Evolutionary conservation across 2,797 vertebrate genomes (phyloP).

Genomic region (Steatocranus sp.): DNA sequence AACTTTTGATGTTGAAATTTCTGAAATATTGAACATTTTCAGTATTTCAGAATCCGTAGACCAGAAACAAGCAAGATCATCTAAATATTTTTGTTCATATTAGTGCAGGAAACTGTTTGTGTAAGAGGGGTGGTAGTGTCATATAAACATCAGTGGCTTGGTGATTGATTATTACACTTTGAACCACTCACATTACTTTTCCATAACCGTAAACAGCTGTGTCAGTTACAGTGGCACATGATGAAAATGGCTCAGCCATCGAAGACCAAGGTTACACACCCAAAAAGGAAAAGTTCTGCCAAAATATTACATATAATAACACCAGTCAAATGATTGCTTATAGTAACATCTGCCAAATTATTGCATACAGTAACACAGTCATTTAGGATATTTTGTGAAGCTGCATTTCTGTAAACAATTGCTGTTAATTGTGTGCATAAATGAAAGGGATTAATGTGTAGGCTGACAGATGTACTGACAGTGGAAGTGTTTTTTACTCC

Average conservation of each 20-base stretch:
- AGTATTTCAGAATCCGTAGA: neutral
- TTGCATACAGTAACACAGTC: neutral
- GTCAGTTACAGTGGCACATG: neutral
- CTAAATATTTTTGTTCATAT: neutral
- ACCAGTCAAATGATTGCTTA: neutral
- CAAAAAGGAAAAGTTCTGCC: neutral
- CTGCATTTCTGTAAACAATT: neutral
- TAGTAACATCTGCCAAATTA: neutral
- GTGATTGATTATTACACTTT: constrained; percentile 2
- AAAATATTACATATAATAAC: neutral
- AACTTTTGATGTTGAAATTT: neutral
- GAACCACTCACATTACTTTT: neutral
- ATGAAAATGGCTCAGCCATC: neutral
- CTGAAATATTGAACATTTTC: neutral
- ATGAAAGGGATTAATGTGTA: neutral
- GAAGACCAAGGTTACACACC: neutral
- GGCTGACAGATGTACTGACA: constrained; percentile 42
- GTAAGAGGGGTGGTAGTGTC: neutral
- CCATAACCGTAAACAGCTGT: constrained; percentile 2
- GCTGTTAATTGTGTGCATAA: neutral
- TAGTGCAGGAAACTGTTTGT: neutral
- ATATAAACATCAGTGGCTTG: neutral
- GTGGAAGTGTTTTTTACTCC: constrained; percentile 55
- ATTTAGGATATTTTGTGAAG: neutral
- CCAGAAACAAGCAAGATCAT: neutral